Evolutionary conservation across 2,888 invertebrate species (phyloP), one percentile per base, ranked within the genome.

Genomic region (Aelia acuminata): DNA sequence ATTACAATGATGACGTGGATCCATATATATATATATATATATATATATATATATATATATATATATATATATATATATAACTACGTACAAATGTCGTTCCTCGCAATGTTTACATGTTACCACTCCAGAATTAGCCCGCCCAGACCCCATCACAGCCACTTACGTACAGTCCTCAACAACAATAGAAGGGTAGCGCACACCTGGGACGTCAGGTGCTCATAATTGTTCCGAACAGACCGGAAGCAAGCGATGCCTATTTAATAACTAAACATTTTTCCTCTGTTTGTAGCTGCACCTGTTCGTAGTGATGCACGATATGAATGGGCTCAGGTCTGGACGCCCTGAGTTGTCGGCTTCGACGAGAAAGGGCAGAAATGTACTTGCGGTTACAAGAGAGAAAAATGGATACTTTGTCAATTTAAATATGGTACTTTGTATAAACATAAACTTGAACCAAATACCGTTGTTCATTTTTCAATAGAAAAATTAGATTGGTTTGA

Each of bases 121-220:
- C 15, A n/a, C 26, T 15, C 31, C 15, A 63, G 18, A 26, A 20
- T 4, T 0, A 22, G 11, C 15, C 31, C 31, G 7, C 18, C n/a
- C n/a, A n/a, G 18, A 70, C 18, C 35, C 18, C 63, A 35, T 5
- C 31, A 1, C 11, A 13, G n/a, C n/a, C 80, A 80, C 75, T 75
- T 39, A 39, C 1, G 39, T 13, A 10, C 18, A 80, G 22, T n/a
- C 35, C 43, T 15, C 39, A 0, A 43, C n/a, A 43, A 80, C 80
- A 80, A 80, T 80, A n/a, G 43, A 39, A 35, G 43, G 80, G 80
- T 39, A 80, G 22, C 7, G 43, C 63, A 85, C 87, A 87, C 63
- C 87, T 87, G 87, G 87, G 7, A 18, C 87, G 87, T 87, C 87
- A 87, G 87, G 63, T 87, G 87, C n/a, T 70, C 39, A 35, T 87